A percentile compares a stretch with the other conserved stretches of the same genome.
These are phyloP conservation scores for Tachina lurida DNA, from an alignment of 2,888 invertebrate genomes.

Conservation along the genomic window DNA sequence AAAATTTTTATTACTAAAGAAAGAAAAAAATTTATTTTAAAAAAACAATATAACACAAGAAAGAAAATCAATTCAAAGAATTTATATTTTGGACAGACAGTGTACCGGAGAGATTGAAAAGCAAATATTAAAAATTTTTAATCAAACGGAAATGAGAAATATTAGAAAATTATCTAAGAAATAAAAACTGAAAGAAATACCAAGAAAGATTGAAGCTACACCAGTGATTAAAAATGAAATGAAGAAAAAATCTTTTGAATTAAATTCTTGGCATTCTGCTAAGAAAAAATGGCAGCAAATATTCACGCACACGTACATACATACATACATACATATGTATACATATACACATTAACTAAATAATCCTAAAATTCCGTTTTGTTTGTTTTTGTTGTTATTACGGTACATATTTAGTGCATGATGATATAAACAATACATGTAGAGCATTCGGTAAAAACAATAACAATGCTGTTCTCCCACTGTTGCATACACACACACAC, in stretches of 20 bases:
- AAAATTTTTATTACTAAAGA: background rate
- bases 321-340: background rate
- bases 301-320: background rate
- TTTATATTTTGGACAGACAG: conserved; percentile 18
- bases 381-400: conserved; percentile 17
- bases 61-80: conserved; percentile 14
- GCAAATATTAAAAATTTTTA: background rate
- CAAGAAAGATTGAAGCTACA: background rate
- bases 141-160: conserved; percentile 8
- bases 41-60: background rate
- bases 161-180: background rate
- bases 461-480: background rate
- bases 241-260: conserved; percentile 39
- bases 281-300: too few relatives aligned
- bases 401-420: conserved; percentile 4
- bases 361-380: background rate
- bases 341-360: background rate
- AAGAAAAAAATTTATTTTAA: background rate
- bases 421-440: background rate
- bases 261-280: background rate
- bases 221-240: conserved; percentile 41
- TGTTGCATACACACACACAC: background rate
- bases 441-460: background rate
- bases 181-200: background rate
- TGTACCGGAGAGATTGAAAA: conserved; percentile 9